These are phyloP conservation scores for Gadus chalcogrammus DNA, from an alignment of 2,113 vertebrate species.

Conservation along the genomic window DNA sequence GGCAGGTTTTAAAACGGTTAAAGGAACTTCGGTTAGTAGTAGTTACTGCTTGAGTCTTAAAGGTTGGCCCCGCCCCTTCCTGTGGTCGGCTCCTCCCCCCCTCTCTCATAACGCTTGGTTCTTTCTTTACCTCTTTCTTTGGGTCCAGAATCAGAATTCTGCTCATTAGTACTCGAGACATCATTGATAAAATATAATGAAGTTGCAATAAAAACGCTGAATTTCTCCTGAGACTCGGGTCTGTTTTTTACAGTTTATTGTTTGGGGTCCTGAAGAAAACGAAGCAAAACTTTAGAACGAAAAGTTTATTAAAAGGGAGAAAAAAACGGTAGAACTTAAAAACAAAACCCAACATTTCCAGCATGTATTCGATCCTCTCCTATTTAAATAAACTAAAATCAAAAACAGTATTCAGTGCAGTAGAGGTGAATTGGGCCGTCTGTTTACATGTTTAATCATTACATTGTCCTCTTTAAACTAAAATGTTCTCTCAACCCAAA, in stretches of 20 bases:
- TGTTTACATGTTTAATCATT: too few relatives aligned
- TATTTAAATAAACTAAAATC: too few relatives aligned
- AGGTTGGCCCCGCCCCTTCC: background rate
- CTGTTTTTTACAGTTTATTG: slow-evolving; percentile 9
- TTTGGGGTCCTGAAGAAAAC: too few relatives aligned
- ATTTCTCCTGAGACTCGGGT: background rate
- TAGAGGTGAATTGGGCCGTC: too few relatives aligned
- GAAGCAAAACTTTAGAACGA: background rate
- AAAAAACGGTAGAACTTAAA: background rate
- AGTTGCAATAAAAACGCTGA: slow-evolving; percentile 61
- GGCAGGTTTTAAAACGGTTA: too few relatives aligned
- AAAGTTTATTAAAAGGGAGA: background rate
- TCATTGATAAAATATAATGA: slow-evolving; percentile 57
- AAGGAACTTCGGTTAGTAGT: too few relatives aligned
- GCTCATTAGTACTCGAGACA: slow-evolving; percentile 61
- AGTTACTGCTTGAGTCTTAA: background rate
- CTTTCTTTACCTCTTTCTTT: slow-evolving; percentile 40
- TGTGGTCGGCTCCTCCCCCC: background rate
- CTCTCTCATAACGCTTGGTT: slow-evolving; percentile 19
- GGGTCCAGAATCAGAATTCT: slow-evolving; percentile 53
- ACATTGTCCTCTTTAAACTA: too few relatives aligned
- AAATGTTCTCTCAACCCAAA: too few relatives aligned
- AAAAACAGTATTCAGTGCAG: too few relatives aligned
- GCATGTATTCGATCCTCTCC: too few relatives aligned
- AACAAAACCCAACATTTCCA: background rate